Evolutionary conservation across 30 jellyfish, hydroid and myxozoan species (phyloP).

Genomic region (Phacellophora camtschatica): DNA sequence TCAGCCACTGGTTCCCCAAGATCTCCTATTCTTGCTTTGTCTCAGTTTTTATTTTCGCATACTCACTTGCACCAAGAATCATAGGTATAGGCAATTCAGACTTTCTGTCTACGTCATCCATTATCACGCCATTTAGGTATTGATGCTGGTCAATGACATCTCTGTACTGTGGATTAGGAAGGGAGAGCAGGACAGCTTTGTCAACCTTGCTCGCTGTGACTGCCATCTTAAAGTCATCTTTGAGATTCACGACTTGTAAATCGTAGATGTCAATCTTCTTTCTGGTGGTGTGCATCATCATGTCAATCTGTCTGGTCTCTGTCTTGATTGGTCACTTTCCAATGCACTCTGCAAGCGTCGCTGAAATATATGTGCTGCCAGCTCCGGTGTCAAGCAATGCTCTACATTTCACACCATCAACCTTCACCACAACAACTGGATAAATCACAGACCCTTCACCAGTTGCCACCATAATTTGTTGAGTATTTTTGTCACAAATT

Average conservation of each 20-base stretch:
- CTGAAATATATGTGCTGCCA: conserved; percentile 61
- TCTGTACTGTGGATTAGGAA: conserved; percentile 52
- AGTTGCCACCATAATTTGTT: conserved; percentile 14
- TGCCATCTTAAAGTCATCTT: neutral
- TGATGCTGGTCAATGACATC: neutral
- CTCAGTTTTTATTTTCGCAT: conserved; percentile 8
- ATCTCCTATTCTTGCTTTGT: neutral
- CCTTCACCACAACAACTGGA: conserved; percentile 66
- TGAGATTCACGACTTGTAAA: neutral
- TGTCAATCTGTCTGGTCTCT: conserved; percentile 42
- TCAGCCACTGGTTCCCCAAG: conserved; percentile 76
- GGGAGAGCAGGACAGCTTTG: conserved; percentile 8
- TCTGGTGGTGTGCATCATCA: conserved; percentile 45
- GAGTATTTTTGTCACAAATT: conserved; percentile 37
- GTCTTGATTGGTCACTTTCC: conserved; percentile 1
- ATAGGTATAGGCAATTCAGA: conserved; percentile 40
- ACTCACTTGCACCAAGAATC: conserved; percentile 44
- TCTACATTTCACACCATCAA: conserved; percentile 66
- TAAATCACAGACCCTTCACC: conserved; percentile 31
- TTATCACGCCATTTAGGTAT: conserved; percentile 8
- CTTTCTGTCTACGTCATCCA: conserved; percentile 5
- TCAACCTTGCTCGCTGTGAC: conserved; percentile 34
- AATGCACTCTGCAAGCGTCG: neutral
- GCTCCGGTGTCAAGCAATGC: conserved; percentile 77
- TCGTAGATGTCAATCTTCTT: conserved; percentile 7